Evolutionary conservation across 2,113 vertebrate genomes (phyloP).

Genomic region (Brachyistius frenatus): DNA sequence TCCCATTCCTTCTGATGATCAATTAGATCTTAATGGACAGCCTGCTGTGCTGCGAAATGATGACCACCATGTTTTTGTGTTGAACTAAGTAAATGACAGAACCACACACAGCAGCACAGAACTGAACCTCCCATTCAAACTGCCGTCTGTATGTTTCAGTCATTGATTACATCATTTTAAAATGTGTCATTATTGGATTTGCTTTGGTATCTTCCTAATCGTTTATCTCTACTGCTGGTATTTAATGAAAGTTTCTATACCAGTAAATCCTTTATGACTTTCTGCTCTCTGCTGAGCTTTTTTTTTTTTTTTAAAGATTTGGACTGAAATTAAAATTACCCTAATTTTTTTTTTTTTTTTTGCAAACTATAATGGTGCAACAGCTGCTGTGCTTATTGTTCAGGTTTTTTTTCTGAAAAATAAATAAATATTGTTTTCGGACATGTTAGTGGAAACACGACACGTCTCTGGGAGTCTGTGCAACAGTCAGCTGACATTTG

Average conservation of each 20-base stretch:
- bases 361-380: too few relatives aligned
- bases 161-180: conserved; percentile 61
- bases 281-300: neutral
- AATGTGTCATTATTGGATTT: conserved; percentile 47
- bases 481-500: too few relatives aligned
- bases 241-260: conserved; percentile 51
- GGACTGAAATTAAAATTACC: neutral
- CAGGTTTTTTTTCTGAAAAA: too few relatives aligned
- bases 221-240: conserved; percentile 34
- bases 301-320: neutral
- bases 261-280: conserved; percentile 34
- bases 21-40: conserved; percentile 84
- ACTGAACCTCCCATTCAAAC: conserved; percentile 42
- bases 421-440: too few relatives aligned
- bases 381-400: too few relatives aligned
- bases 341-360: too few relatives aligned
- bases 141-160: conserved; percentile 55
- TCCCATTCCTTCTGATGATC: conserved; percentile 84
- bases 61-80: conserved; percentile 77
- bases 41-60: conserved; percentile 81
- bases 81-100: conserved; percentile 78
- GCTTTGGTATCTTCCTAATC: conserved; percentile 30
- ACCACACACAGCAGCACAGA: conserved; percentile 57
- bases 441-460: too few relatives aligned
- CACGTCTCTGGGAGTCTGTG: too few relatives aligned